A percentile compares a stretch with the other conserved stretches of the same genome.
These are phyloP conservation scores for Corythaeola cristata DNA, from an alignment of 2,113 vertebrate genomes.

Conservation along the genomic window DNA sequence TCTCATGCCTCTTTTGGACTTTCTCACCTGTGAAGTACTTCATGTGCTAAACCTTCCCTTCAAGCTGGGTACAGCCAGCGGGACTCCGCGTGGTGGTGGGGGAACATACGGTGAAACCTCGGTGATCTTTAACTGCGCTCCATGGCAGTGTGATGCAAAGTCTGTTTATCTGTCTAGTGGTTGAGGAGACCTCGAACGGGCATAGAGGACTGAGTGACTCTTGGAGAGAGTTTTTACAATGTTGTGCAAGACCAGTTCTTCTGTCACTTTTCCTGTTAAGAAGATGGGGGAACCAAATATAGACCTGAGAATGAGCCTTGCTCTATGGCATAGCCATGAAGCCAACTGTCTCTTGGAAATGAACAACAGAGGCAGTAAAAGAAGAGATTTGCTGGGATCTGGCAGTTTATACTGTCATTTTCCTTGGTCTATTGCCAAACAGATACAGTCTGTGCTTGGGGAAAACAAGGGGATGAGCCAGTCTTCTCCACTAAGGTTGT, in stretches of 20 bases:
- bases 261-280: not conserved
- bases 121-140: fast-evolving
- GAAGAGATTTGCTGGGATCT: slow-evolving; percentile 41
- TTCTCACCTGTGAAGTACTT: not conserved
- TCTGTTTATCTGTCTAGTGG: not conserved
- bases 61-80: not conserved
- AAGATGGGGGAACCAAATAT: not conserved
- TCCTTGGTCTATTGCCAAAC: slow-evolving; percentile 49
- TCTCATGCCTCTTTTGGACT: not conserved
- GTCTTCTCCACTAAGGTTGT: not conserved
- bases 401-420: slow-evolving; percentile 58
- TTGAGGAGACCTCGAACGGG: not conserved
- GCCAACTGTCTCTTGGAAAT: not conserved
- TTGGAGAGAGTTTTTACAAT: not conserved
- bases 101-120: not conserved
- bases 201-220: not conserved
- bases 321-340: not conserved
- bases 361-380: slow-evolving; percentile 9
- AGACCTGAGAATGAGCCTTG: not conserved
- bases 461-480: slow-evolving; percentile 59
- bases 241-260: not conserved
- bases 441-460: slow-evolving; percentile 49
- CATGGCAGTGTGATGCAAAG: not conserved
- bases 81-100: not conserved
- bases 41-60: not conserved